Percentiles rank a stretch among this genome's conserved stretches.
Evolutionary conservation across 2,888 invertebrate genomes (phyloP).

Genomic region (Drosophila demipolita): DNA sequence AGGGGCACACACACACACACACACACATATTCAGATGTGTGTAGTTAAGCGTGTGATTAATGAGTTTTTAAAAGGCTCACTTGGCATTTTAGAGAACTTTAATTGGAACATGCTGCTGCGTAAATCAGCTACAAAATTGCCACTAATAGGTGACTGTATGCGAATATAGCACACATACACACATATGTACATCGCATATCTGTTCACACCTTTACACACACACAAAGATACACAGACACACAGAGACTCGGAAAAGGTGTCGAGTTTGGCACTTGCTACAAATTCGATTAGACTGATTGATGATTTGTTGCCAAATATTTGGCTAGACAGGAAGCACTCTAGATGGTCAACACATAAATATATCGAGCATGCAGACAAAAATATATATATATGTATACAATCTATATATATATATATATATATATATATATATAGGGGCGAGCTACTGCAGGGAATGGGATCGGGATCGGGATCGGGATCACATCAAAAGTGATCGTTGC

Average conservation of each 20-base stretch:
- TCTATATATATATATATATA: neutral
- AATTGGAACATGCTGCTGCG: conserved; percentile 82
- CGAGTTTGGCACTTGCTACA: conserved; percentile 49
- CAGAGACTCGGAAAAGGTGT: conserved; percentile 43
- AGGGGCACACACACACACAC: conserved; percentile 34
- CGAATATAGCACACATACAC: neutral
- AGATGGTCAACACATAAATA: conserved; percentile 6
- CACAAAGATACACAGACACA: neutral
- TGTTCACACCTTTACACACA: conserved; percentile 58
- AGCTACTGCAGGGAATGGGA: conserved; percentile 18
- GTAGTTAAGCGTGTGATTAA: conserved; percentile 84
- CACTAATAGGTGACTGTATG: conserved; percentile 75
- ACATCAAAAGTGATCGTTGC: conserved; percentile 63
- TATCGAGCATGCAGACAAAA: neutral
- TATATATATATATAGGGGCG: neutral
- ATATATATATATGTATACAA: neutral
- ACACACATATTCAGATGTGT: neutral
- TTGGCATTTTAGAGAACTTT: conserved; percentile 77
- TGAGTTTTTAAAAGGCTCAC: conserved; percentile 84
- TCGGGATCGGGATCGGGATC: conserved; percentile 22
- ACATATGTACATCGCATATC: conserved; percentile 12
- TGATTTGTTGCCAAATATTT: conserved; percentile 75
- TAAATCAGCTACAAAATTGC: conserved; percentile 83
- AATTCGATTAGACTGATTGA: conserved; percentile 65
- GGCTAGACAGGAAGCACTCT: conserved; percentile 64